phyloP scores from a whole-genome alignment of 1,140 invertebrate species.

The Parasteatoda tepidariorum region DNA sequence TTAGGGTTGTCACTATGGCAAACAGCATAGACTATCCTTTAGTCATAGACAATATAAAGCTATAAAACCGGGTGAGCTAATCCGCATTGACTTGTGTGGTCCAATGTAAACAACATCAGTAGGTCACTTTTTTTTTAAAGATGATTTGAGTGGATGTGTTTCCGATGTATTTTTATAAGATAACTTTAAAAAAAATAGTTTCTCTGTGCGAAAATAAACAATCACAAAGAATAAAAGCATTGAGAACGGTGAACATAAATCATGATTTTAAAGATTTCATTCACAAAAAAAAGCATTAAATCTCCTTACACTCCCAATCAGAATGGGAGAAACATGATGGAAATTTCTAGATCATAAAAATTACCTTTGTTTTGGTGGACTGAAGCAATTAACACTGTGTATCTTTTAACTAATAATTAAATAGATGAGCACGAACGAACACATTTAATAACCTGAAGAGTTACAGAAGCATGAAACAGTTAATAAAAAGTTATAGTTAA shows the following conservation, averaged over 20 bases:
- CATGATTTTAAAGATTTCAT: conserved; percentile 21
- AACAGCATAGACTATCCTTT: neutral
- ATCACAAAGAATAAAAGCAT: conserved; percentile 63
- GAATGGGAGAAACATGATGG: conserved; percentile 45
- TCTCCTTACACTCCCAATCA: conserved; percentile 24
- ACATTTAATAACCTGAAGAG: too few relatives aligned
- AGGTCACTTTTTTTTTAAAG: conserved; percentile 66
- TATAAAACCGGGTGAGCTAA: conserved; percentile 62
- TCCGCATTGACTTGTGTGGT: conserved; percentile 67
- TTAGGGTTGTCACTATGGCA: neutral
- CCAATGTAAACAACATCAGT: conserved; percentile 65
- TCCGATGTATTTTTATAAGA: conserved; percentile 68
- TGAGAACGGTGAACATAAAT: conserved; percentile 68
- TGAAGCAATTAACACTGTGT: conserved; percentile 31
- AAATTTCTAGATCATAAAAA: conserved; percentile 25
- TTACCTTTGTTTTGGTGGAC: conserved; percentile 26
- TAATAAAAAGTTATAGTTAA: too few relatives aligned
- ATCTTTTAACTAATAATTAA: too few relatives aligned
- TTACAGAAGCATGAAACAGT: too few relatives aligned
- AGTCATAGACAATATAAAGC: neutral
- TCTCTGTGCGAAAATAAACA: conserved; percentile 63
- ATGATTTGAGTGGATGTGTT: conserved; percentile 67
- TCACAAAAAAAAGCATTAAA: conserved; percentile 12
- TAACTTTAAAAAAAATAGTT: conserved; percentile 64
- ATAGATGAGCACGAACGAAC: too few relatives aligned